Evolutionary conservation across 1,140 invertebrate genomes (phyloP).

Genomic region (Aphidius ervi): DNA sequence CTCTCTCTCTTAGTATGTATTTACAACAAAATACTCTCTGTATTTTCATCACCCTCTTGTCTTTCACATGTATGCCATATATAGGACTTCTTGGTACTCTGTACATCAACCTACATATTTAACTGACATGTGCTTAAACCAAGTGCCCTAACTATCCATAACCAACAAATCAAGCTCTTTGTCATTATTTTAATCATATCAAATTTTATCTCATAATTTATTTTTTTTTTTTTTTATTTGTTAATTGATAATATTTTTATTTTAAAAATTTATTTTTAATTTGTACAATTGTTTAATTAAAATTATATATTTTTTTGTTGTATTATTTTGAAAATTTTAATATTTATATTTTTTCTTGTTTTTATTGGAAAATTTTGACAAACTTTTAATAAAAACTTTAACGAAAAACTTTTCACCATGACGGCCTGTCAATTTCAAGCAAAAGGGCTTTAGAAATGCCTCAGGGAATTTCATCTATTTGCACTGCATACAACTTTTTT

Average conservation of each 20-base stretch:
- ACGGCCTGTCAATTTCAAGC: too few relatives aligned
- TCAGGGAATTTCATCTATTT: too few relatives aligned
- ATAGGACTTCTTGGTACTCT: neutral
- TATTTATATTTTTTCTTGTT: too few relatives aligned
- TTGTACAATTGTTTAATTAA: neutral
- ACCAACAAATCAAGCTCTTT: constrained; percentile 15
- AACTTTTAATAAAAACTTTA: too few relatives aligned
- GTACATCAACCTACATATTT: constrained; percentile 37
- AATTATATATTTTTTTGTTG: neutral
- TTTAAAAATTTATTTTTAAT: neutral
- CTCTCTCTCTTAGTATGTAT: neutral
- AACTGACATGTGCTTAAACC: constrained; percentile 33
- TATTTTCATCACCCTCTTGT: neutral
- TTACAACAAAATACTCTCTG: neutral
- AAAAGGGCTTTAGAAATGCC: too few relatives aligned
- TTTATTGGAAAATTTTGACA: too few relatives aligned
- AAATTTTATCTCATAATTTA: too few relatives aligned
- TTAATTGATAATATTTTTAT: neutral
- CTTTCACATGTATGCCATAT: constrained; percentile 6
- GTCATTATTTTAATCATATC: neutral
- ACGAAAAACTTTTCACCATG: too few relatives aligned
- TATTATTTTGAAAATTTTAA: too few relatives aligned
- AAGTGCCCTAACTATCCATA: constrained; percentile 26
- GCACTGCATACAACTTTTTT: too few relatives aligned
- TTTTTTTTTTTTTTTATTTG: too few relatives aligned